Evolutionary conservation across 2,113 vertebrate species (phyloP), one percentile per base, ranked within the genome.

Genomic region (Phodopus roborovskii): DNA sequence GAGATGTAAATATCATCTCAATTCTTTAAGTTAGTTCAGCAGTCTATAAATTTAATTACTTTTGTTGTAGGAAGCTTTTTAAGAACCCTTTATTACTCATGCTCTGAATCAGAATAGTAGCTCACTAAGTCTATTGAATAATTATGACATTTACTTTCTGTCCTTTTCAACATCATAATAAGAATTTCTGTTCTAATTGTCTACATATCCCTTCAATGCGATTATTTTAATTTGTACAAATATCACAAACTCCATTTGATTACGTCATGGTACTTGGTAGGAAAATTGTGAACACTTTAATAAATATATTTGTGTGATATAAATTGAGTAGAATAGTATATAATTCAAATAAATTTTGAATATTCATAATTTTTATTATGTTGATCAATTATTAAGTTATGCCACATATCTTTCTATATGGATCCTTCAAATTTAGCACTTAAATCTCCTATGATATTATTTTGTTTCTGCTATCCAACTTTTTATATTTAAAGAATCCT

Each of bases 11-110:
- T 88, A 13, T 77, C 7, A 30, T 92, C 28, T 82, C 28, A 71
- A 77, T 77, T 75, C 5, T 26, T 86, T 94, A 62, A 82, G 12
- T 8, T 85, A 36, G 68, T 91, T 33, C 74, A 86, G n/a, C n/a
- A 28, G 36, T 64, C 19, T 48, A 87, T 79, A 92, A 66, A 77
- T 90, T 70, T 90, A 92, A 90, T 62, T 92, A 87, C n/a, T 77
- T 90, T 92, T 53, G 4, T 90, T 87, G 2, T 36, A 92, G 20
- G 0, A n/a, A 87, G 28, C 4, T 82, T 91, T 90, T 64, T 22
- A 92, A 70, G 50, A 81, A 75, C 0, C 0, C 15, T 90, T 92
- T 5, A 26, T 81, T 83, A 12, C 12, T 36, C 48, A 36, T 86
- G 20, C 17, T 90, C 15, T 20, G 66, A 39, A 78, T 83, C 48